Evolutionary conservation across 2,888 invertebrate species (phyloP).

Genomic region (Crepidodera aurea): DNA sequence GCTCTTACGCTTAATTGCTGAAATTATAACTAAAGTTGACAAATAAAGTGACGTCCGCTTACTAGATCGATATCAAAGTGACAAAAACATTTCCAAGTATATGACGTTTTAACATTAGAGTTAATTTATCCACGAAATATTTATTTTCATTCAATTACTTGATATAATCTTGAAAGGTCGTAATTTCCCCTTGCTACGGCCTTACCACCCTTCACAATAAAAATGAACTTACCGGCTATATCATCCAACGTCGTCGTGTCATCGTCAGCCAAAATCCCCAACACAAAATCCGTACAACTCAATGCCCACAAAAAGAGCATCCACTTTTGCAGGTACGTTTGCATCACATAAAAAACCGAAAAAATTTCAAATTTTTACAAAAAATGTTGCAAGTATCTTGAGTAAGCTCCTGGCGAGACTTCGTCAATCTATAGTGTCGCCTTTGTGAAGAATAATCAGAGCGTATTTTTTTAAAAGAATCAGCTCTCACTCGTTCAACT

Average conservation of each 20-base stretch:
- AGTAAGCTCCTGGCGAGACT: background rate
- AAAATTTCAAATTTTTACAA: slow-evolving; percentile 1
- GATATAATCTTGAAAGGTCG: too few species aligned
- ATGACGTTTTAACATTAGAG: too few species aligned
- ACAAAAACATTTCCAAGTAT: too few species aligned
- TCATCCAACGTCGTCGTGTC: slow-evolving; percentile 50
- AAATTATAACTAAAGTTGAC: too few species aligned
- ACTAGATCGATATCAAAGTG: too few species aligned
- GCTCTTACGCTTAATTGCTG: too few species aligned
- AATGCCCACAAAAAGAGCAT: slow-evolving; percentile 58
- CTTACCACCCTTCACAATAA: too few species aligned
- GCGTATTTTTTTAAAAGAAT: slow-evolving; percentile 45
- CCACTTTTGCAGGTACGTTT: slow-evolving; percentile 56
- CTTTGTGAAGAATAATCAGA: slow-evolving; percentile 53
- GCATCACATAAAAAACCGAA: slow-evolving; percentile 41
- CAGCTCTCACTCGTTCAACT: slow-evolving; percentile 35
- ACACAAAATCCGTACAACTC: slow-evolving; percentile 51
- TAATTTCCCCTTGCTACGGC: too few species aligned
- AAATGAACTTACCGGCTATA: slow-evolving; percentile 45
- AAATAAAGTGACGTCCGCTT: too few species aligned
- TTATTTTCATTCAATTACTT: too few species aligned
- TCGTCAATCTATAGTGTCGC: slow-evolving; percentile 31
- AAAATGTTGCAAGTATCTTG: slow-evolving; percentile 5
- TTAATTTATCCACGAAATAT: too few species aligned
- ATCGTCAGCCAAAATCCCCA: slow-evolving; percentile 56